phyloP scores from a whole-genome alignment of 2,113 vertebrate species.

The Eleginops maclovinus region DNA sequence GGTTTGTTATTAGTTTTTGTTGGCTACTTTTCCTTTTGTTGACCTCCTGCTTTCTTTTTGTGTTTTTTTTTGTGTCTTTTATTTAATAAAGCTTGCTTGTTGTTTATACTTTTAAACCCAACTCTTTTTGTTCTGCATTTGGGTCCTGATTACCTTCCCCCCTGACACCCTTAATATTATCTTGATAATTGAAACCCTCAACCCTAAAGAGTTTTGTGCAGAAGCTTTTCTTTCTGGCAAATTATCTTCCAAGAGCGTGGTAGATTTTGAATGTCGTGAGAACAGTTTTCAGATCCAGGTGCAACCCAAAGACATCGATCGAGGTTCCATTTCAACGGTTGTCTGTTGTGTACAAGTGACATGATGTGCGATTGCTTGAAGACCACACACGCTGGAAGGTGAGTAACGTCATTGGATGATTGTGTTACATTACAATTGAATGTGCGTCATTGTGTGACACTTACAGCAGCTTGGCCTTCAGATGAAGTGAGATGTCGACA shows the following conservation, averaged over 20 bases:
- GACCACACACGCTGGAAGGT: conserved; percentile 16
- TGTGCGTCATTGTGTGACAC: not conserved
- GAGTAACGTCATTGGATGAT: not conserved
- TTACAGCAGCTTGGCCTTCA: not conserved
- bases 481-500: not conserved
- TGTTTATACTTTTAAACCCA: too few relatives aligned
- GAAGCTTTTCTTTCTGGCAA: too few relatives aligned
- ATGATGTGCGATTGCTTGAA: not conserved
- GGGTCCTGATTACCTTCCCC: too few relatives aligned
- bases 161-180: too few relatives aligned
- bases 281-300: conserved; percentile 15
- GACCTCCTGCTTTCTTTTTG: too few relatives aligned
- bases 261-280: conserved; percentile 3
- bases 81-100: too few relatives aligned
- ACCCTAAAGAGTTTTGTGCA: not conserved
- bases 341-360: not conserved
- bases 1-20: too few relatives aligned
- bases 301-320: not conserved
- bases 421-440: not conserved
- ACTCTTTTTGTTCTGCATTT: too few relatives aligned
- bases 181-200: not conserved
- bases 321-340: not conserved
- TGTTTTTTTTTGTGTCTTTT: too few relatives aligned
- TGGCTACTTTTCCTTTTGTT: too few relatives aligned
- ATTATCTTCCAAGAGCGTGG: too few relatives aligned